These are phyloP conservation scores for Parnassius smintheus DNA, from an alignment of 2,888 invertebrate species.

Conservation along the genomic window DNA sequence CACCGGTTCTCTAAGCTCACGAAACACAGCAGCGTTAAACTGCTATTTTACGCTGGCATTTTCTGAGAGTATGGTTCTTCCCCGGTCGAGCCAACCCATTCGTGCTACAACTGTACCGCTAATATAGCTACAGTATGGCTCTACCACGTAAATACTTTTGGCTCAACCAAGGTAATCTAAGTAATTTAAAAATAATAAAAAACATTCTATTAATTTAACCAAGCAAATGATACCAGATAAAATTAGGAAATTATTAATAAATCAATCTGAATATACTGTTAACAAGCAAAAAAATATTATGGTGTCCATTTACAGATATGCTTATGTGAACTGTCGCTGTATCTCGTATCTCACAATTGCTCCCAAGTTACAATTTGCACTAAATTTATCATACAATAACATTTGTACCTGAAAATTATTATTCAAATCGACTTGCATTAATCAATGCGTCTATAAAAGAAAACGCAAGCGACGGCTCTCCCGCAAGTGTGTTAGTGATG, in stretches of 20 bases:
- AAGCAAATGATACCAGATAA: too few relatives aligned
- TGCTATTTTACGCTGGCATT: too few relatives aligned
- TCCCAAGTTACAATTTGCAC: conserved; percentile 78
- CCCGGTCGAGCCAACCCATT: too few relatives aligned
- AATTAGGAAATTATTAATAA: conserved; percentile 5
- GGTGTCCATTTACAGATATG: conserved; percentile 1
- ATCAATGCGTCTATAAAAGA: conserved; percentile 80
- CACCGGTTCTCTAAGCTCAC: too few relatives aligned
- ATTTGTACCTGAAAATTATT: conserved; percentile 79
- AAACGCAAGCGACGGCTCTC: conserved; percentile 70
- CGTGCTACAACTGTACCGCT: too few relatives aligned
- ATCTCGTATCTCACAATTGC: conserved; percentile 50
- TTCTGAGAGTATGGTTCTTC: too few relatives aligned
- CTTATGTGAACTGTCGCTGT: conserved; percentile 32
- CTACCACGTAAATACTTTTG: too few relatives aligned
- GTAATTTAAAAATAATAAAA: too few relatives aligned
- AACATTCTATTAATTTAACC: too few relatives aligned
- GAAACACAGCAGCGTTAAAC: too few relatives aligned
- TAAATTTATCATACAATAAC: conserved; percentile 81
- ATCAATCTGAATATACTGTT: background rate
- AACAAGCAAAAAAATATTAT: background rate
- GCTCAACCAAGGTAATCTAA: too few relatives aligned
- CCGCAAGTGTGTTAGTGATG: background rate
- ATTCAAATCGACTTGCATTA: conserved; percentile 79
- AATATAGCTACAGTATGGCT: too few relatives aligned